phyloP scores from a whole-genome alignment of 2,888 invertebrate species.

The Nineta flava region DNA sequence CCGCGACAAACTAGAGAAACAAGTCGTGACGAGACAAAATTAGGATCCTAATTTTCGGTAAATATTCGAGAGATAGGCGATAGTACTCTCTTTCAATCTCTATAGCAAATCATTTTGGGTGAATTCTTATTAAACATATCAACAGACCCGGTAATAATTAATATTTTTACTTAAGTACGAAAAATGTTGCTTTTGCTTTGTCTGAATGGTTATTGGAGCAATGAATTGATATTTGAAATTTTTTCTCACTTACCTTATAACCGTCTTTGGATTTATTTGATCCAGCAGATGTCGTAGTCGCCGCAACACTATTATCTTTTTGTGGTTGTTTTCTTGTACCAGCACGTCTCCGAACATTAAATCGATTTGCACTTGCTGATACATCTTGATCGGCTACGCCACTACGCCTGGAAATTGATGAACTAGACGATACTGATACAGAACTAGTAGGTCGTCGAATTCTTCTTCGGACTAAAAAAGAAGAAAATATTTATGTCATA shows the following conservation, averaged over 20 bases:
- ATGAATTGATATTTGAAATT: too few species aligned
- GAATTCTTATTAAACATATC: too few species aligned
- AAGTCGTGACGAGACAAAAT: too few species aligned
- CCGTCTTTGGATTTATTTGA: constrained; percentile 51
- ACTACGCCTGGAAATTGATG: constrained; percentile 18
- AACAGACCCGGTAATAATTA: too few species aligned
- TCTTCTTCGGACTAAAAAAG: constrained; percentile 41
- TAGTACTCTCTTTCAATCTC: too few species aligned
- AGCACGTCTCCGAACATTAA: constrained; percentile 42
- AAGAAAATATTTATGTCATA: neutral
- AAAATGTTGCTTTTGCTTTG: too few species aligned
- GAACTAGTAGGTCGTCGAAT: constrained; percentile 44
- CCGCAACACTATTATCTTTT: constrained; percentile 35
- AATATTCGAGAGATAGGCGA: too few species aligned
- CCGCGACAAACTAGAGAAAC: too few species aligned
- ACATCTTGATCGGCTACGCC: constrained; percentile 38
- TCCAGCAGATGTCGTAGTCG: constrained; percentile 32
- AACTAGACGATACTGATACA: constrained; percentile 26
- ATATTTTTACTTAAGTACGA: too few species aligned
- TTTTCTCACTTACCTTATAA: constrained; percentile 47
- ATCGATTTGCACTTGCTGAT: constrained; percentile 46
- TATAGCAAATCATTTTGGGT: too few species aligned
- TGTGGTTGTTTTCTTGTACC: constrained; percentile 35
- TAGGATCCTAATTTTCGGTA: too few species aligned
- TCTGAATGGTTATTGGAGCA: too few species aligned